Base-by-base conservation (phyloP, 2,888 invertebrate species). In the Drosophila sordidapex region DNA sequence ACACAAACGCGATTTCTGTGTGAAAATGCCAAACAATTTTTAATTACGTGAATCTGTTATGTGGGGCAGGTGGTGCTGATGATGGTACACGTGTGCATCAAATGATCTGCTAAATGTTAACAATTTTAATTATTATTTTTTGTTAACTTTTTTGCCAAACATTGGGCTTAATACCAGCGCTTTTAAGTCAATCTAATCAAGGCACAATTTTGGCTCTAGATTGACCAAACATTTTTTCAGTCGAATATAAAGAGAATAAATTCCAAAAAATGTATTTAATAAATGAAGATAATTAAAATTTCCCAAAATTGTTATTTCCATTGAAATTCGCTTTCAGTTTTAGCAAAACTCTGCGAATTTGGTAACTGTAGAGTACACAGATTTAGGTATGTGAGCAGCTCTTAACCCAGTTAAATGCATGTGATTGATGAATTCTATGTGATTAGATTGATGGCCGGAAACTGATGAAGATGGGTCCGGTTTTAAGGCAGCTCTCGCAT, bases 21-120 rank as follows among this genome's bases (percentile, higher is more conserved):
- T 72, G 68, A 52, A 69, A 87, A 76, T 69, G 74, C 70, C 88
- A 82, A 85, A 85, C 88, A 85, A 85, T 85, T 85, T 84, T 85
- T 85, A 85, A 85, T 85, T 85, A 85, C 76, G 74, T 82, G 79
- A 56, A 74, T 81, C 74, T 76, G 76, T 71, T 64, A 43, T 48
- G 53, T 27, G 38, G 40, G 35, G 31, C 36, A 33, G 43, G 49
- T 57, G 59, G n/a, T 35, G 46, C 36, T 48, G 48, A 46, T 18
- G 49, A 27, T 36, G 64, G 10, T 40, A 13, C 8, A 25, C 15
- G 25, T 64, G 21, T 11, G n/a, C 56, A 60, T 65, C 52, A 66
- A 66, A 73, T 66, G 36, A 66, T 48, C 65, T 40, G 51, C 40
- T 57, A 43, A 35, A 56, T 59, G 40, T 48, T 33, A 35, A 73